These are phyloP conservation scores for Corythornis vintsioides DNA, from an alignment of 2,113 vertebrate species.

Conservation along the genomic window DNA sequence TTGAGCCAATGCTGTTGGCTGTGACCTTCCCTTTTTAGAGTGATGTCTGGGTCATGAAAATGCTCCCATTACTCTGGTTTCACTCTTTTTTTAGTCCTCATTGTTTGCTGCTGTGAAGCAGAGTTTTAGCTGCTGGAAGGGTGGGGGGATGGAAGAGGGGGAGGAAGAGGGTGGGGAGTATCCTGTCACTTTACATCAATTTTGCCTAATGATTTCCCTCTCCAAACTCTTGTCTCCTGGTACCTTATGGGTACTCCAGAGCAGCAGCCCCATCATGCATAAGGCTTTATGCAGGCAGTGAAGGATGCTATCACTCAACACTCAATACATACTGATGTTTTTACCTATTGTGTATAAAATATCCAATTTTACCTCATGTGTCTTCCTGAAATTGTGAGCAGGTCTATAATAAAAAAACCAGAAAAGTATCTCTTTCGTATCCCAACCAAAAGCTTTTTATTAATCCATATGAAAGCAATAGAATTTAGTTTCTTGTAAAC, in stretches of 20 bases:
- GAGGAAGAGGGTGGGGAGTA: background rate
- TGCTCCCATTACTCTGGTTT: background rate
- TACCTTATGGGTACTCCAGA: background rate
- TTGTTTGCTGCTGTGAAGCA: background rate
- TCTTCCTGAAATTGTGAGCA: background rate
- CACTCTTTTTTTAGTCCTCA: background rate
- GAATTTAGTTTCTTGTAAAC: background rate
- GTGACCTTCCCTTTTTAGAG: background rate
- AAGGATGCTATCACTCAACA: background rate
- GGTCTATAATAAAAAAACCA: background rate
- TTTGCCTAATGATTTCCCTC: background rate
- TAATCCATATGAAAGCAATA: background rate
- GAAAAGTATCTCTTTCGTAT: background rate
- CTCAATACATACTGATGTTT: background rate
- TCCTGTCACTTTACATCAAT: background rate
- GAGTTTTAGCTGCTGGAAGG: background rate
- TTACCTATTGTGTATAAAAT: background rate
- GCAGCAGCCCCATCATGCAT: background rate
- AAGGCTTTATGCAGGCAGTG: background rate
- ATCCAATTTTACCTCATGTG: background rate
- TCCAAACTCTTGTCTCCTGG: background rate
- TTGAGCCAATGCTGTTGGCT: background rate
- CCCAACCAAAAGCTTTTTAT: background rate
- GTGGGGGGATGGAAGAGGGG: background rate
- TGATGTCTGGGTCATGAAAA: background rate